A percentile compares a stretch with the other conserved stretches of the same genome.
Evolutionary conservation across 2,113 vertebrate genomes (phyloP).

Genomic region (Ibidorhyncha struthersii): DNA sequence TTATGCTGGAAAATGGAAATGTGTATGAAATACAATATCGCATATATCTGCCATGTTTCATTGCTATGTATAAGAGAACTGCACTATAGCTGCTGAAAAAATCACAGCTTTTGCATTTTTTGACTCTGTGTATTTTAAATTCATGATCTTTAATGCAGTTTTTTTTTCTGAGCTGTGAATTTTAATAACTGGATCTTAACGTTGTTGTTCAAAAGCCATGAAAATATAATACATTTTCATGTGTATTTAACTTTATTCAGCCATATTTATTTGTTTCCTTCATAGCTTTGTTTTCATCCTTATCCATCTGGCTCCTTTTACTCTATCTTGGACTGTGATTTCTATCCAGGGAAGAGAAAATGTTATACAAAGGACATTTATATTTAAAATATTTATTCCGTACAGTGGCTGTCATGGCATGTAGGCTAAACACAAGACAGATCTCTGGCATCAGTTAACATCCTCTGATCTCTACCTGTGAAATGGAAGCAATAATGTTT

Average conservation of each 20-base stretch:
- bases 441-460: neutral
- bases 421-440: neutral
- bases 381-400: neutral
- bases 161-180: neutral
- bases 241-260: neutral
- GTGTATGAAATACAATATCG: neutral
- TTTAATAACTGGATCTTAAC: neutral
- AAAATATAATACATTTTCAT: neutral
- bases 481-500: neutral
- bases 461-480: neutral
- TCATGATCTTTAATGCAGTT: neutral
- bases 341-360: neutral
- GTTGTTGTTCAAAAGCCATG: neutral
- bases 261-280: neutral
- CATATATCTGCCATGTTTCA: neutral
- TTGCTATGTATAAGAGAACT: neutral
- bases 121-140: neutral
- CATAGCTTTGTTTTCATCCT: neutral
- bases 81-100: neutral
- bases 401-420: neutral
- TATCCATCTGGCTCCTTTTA: neutral
- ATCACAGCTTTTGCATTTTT: neutral
- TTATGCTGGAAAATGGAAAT: neutral
- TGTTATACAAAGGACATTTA: neutral
- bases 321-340: neutral